Base-by-base conservation (phyloP, 1,140 invertebrate genomes). In the Apis florea region DNA sequence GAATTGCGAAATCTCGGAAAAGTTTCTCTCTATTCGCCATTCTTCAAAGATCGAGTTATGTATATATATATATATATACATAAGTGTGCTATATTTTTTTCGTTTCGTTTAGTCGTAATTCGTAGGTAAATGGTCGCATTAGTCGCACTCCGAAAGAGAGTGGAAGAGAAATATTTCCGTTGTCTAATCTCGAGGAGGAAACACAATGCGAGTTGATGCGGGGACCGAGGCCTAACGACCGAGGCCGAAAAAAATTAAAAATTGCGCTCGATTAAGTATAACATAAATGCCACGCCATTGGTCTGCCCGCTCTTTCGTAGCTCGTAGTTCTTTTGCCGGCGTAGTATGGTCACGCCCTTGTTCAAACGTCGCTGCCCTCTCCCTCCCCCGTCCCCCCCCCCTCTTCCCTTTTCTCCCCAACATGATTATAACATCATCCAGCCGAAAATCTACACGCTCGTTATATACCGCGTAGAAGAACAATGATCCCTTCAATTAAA, bases 401-500 rank as follows among this genome's bases (percentile, higher is more conserved):
- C 4, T 2, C 31, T 31, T 31, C 31, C 31, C 31, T 5, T 5
- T 3, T 2, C 31, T 3, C 31, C 63, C 53, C 63, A 59, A 58
- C 73, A 87, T 81, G 82, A 87, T 87, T 87, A 87, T 86, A 87
- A 87, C 82, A 84, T 87, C 82, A 86, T 87, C 85, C 69, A 15
- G 61, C 67, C 40, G 82, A 87, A 82, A 82, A 86, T 71, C 70
- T 67, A 75, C 47, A 10, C 53, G 77, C 77, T 87, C 59, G 53
- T 85, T 88, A 84, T 86, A 82, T 82, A 79, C 77, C 77, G 47
- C 59, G 73, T 79, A 80, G 69, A 74, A 80, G 69, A 74, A 75
- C 81, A 87, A 79, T 59, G 75, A 83, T 56, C 53, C 81, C 78
- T 70, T 56, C 79, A 67, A 86, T 85, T 86, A 80, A 80, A 79